These are phyloP conservation scores for Bombus haemorrhoidalis DNA, from an alignment of 1,140 invertebrate species.

Conservation along the genomic window DNA sequence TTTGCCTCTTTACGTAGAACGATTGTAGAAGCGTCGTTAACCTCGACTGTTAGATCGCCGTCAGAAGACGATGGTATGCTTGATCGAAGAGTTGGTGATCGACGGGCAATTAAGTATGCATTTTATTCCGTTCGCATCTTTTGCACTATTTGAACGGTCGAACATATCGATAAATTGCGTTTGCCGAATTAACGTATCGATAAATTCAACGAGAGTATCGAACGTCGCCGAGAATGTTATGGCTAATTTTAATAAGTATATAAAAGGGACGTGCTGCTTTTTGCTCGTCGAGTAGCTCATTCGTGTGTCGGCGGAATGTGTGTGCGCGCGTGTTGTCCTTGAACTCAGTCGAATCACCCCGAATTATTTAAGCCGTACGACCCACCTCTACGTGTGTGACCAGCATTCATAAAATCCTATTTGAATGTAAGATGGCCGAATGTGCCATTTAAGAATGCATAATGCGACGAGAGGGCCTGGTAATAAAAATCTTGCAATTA, in stretches of 20 bases:
- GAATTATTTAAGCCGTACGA: neutral
- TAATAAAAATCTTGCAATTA: no score
- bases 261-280: no score
- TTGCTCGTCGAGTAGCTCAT: slow-evolving; percentile 8
- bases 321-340: slow-evolving; percentile 20
- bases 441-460: neutral
- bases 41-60: neutral
- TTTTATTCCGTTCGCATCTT: neutral
- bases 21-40: no score
- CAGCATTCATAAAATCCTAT: neutral
- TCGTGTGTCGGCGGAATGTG: neutral
- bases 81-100: no score
- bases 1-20: neutral
- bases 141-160: no score
- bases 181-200: no score
- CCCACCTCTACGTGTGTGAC: neutral
- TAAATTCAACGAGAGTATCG: neutral
- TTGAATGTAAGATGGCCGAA: neutral
- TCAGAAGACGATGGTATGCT: neutral
- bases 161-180: no score
- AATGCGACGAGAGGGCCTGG: neutral
- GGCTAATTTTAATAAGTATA: neutral
- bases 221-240: neutral
- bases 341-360: slow-evolving; percentile 41
- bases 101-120: no score